Evolutionary conservation across 92 coral and sea anemone genomes (phyloP).

Genomic region (Epizoanthus ramosus): DNA sequence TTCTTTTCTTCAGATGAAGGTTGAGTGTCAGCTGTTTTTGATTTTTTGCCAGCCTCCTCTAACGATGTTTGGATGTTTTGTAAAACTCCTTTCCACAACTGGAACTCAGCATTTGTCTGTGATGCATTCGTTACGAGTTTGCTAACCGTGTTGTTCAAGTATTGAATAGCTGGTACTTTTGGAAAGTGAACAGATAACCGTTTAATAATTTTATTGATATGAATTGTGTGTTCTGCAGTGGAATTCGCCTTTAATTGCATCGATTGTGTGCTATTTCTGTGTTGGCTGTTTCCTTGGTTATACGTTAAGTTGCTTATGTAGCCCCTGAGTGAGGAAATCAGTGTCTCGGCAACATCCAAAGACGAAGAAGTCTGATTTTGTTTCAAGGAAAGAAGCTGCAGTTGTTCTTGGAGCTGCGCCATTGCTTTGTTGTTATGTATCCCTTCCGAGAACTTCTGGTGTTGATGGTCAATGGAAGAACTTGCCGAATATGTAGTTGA

Average conservation of each 20-base stretch:
- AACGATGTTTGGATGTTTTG: slow-evolving; percentile 25
- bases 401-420: slow-evolving; percentile 31
- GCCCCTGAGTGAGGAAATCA: slow-evolving; percentile 37
- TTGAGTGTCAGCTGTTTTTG: neutral
- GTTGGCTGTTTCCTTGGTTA: neutral
- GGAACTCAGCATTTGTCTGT: slow-evolving; percentile 43
- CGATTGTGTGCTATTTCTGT: neutral
- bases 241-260: neutral
- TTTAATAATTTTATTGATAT: slow-evolving; percentile 44
- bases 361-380: slow-evolving; percentile 62
- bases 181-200: slow-evolving; percentile 55
- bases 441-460: neutral
- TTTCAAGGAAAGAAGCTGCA: slow-evolving; percentile 48
- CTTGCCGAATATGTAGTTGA: neutral
- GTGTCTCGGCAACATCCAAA: slow-evolving; percentile 40
- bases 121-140: slow-evolving; percentile 52
- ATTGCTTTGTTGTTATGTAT: slow-evolving; percentile 3
- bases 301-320: slow-evolving; percentile 48
- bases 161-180: slow-evolving; percentile 52
- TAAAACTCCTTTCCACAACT: slow-evolving; percentile 29
- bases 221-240: slow-evolving; percentile 8
- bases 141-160: slow-evolving; percentile 55
- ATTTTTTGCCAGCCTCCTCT: neutral
- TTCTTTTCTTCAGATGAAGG: neutral
- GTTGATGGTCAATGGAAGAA: neutral